Evolutionary conservation across 2,113 vertebrate genomes (phyloP).

Genomic region (Ammodytes dubius): DNA sequence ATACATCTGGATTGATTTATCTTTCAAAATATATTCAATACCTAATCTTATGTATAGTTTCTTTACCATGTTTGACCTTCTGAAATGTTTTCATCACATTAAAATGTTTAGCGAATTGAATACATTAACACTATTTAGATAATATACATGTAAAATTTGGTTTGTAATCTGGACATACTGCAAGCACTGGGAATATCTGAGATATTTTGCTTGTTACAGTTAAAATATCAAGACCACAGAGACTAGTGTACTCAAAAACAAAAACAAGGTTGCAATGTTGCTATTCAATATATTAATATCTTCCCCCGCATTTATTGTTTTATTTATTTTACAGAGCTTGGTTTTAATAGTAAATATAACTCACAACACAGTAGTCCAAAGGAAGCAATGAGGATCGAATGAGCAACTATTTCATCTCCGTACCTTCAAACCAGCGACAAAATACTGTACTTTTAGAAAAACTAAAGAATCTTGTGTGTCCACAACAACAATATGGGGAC

Average conservation of each 20-base stretch:
- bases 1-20: slow-evolving; percentile 44
- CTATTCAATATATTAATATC: slow-evolving; percentile 72
- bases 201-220: slow-evolving; percentile 67
- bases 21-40: slow-evolving; percentile 74
- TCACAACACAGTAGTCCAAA: slow-evolving; percentile 57
- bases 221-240: slow-evolving; percentile 78
- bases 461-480: slow-evolving; percentile 45
- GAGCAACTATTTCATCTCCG: slow-evolving; percentile 58
- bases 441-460: slow-evolving; percentile 45
- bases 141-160: slow-evolving; percentile 70
- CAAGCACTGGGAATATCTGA: slow-evolving; percentile 63
- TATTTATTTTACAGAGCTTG: slow-evolving; percentile 50
- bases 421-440: slow-evolving; percentile 53
- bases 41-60: slow-evolving; percentile 85
- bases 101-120: slow-evolving; percentile 70
- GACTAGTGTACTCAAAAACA: slow-evolving; percentile 75
- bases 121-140: slow-evolving; percentile 73
- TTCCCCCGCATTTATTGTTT: slow-evolving; percentile 32
- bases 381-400: slow-evolving; percentile 39
- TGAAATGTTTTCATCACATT: slow-evolving; percentile 64
- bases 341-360: slow-evolving; percentile 59
- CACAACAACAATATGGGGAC: slow-evolving; percentile 39
- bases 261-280: slow-evolving; percentile 66
- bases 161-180: slow-evolving; percentile 73
- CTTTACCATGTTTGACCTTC: slow-evolving; percentile 76